These are phyloP conservation scores for Pantelozetes paolii DNA, from an alignment of 2,888 invertebrate genomes.

Conservation along the genomic window DNA sequence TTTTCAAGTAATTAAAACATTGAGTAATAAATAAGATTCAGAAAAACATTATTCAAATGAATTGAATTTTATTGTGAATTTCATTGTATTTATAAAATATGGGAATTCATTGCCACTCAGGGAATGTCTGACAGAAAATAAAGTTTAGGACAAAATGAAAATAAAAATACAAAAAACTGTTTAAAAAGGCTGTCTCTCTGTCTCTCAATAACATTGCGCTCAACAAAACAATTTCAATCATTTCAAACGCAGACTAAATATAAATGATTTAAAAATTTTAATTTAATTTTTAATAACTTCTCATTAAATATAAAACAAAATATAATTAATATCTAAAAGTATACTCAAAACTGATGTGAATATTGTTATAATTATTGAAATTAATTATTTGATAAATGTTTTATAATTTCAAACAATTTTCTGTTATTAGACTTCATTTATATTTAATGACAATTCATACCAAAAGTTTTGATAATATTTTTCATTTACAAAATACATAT, in stretches of 20 bases:
- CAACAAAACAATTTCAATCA: no score
- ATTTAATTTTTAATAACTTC: no score
- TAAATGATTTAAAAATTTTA: no score
- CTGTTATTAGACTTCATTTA: not conserved
- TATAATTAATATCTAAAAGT: no score
- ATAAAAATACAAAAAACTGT: no score
- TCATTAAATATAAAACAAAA: no score
- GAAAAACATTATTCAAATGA: slow-evolving; percentile 5
- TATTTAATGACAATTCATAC: not conserved
- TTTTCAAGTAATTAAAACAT: not conserved
- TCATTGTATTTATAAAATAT: not conserved
- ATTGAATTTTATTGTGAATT: not conserved
- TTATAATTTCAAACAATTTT: not conserved
- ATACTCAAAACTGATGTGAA: not conserved
- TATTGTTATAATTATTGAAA: not conserved
- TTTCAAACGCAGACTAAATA: no score
- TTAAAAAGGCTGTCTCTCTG: no score
- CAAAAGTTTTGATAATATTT: not conserved
- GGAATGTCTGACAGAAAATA: no score
- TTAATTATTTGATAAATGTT: not conserved
- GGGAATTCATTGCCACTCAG: not conserved
- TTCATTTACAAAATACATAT: slow-evolving; percentile 6
- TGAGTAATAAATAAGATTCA: not conserved
- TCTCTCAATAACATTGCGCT: no score
- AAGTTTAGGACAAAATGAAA: no score